A percentile compares a stretch with the other conserved stretches of the same genome.
Evolutionary conservation across 2,113 vertebrate species (phyloP).

Genomic region (Calyptomena viridis): DNA sequence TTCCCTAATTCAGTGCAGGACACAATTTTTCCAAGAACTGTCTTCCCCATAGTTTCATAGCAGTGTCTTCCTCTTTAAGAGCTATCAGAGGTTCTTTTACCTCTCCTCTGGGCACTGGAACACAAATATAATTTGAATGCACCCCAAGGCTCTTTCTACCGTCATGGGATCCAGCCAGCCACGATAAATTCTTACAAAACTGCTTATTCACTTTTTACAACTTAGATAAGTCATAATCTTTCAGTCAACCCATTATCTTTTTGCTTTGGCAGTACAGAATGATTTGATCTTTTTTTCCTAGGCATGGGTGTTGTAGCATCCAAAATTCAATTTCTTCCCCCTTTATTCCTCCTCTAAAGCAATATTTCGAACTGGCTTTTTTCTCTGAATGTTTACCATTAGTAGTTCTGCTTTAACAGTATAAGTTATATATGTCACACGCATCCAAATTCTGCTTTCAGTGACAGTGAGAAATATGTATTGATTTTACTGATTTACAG

Average conservation of each 20-base stretch:
- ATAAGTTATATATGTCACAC: accelerated
- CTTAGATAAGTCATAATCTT: background rate
- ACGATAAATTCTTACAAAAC: background rate
- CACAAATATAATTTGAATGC: background rate
- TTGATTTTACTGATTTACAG: background rate
- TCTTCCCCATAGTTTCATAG: background rate
- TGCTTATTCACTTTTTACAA: background rate
- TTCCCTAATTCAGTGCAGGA: background rate
- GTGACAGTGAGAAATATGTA: background rate
- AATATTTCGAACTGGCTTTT: background rate
- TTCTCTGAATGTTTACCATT: background rate
- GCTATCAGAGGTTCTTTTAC: background rate
- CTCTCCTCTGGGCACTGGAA: background rate
- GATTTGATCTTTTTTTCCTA: background rate
- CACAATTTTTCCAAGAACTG: background rate
- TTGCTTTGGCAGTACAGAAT: background rate
- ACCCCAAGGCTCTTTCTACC: background rate
- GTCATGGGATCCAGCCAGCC: background rate
- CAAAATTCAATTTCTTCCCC: background rate
- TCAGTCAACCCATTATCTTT: accelerated
- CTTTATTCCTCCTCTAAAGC: background rate
- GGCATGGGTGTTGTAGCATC: background rate
- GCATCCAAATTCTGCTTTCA: background rate
- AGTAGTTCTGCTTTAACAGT: background rate
- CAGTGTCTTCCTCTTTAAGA: background rate